These are phyloP conservation scores for Chlorodrepanis virens DNA, from an alignment of 2,113 vertebrate genomes.

Conservation along the genomic window DNA sequence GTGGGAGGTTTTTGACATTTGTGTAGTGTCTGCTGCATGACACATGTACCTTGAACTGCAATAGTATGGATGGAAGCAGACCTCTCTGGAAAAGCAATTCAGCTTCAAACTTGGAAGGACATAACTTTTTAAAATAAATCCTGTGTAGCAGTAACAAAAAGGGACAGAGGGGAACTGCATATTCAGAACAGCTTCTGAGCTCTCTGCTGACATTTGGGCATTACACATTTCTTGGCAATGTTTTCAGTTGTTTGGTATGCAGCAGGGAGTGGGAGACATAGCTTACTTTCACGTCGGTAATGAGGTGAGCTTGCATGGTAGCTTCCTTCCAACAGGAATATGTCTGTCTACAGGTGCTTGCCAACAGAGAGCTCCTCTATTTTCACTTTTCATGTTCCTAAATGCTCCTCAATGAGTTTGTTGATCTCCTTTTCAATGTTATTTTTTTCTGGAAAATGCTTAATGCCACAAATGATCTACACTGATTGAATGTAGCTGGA, in stretches of 20 bases:
- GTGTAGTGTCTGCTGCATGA: slow-evolving; percentile 5
- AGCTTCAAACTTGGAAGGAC: slow-evolving; percentile 28
- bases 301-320: not conserved
- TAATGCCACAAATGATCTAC: not conserved
- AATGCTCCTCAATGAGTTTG: not conserved
- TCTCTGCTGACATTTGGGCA: not conserved
- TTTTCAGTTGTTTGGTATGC: not conserved
- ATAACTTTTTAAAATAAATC: slow-evolving; percentile 21
- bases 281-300: not conserved
- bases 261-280: not conserved
- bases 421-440: not conserved
- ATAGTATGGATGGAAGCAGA: not conserved
- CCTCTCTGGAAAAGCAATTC: not conserved
- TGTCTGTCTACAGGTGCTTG: not conserved
- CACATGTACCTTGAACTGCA: not conserved
- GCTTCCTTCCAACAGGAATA: not conserved
- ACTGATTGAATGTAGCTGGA: not conserved
- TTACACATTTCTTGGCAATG: not conserved
- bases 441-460: not conserved
- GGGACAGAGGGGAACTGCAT: not conserved
- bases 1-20: slow-evolving; percentile 47
- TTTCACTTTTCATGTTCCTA: not conserved
- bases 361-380: not conserved
- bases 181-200: not conserved
- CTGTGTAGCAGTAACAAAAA: slow-evolving; percentile 20